Evolutionary conservation across 2,797 vertebrate genomes (phyloP).

Genomic region (Mallotus villosus): DNA sequence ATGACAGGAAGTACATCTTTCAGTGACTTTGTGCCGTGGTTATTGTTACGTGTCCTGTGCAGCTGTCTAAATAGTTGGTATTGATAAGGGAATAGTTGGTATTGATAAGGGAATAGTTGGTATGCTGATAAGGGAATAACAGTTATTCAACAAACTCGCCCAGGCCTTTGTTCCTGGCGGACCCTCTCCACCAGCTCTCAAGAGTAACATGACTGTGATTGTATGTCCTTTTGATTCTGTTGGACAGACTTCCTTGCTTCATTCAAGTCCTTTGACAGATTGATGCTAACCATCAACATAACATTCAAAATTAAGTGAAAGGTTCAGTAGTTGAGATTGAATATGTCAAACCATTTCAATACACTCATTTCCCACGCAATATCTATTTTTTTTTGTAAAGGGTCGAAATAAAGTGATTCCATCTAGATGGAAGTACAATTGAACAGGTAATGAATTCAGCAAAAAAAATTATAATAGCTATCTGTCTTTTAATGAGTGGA

Average conservation of each 20-base stretch:
- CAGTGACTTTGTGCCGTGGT: neutral
- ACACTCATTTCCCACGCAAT: neutral
- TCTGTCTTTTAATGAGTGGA: slow-evolving; percentile 51
- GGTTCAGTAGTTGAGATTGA: neutral
- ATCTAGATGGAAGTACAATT: slow-evolving; percentile 55
- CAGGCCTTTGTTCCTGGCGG: slow-evolving; percentile 9
- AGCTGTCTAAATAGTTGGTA: neutral
- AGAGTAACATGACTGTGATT: neutral
- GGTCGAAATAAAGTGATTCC: slow-evolving; percentile 43
- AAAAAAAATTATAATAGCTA: slow-evolving; percentile 45
- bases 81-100: neutral
- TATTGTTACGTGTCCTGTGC: neutral
- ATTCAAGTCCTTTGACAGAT: neutral
- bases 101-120: neutral
- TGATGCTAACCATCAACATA: neutral
- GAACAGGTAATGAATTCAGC: slow-evolving; percentile 53
- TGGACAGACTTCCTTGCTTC: neutral
- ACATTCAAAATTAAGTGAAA: neutral
- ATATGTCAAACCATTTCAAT: neutral
- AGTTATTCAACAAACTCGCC: neutral
- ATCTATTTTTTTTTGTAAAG: neutral
- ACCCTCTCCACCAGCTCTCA: slow-evolving; percentile 11
- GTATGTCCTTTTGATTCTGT: neutral
- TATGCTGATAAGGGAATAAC: slow-evolving; percentile 9
- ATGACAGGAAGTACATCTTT: slow-evolving; percentile 10